These are phyloP conservation scores for Antitype chi DNA, from an alignment of 2,888 invertebrate species.

Conservation along the genomic window DNA sequence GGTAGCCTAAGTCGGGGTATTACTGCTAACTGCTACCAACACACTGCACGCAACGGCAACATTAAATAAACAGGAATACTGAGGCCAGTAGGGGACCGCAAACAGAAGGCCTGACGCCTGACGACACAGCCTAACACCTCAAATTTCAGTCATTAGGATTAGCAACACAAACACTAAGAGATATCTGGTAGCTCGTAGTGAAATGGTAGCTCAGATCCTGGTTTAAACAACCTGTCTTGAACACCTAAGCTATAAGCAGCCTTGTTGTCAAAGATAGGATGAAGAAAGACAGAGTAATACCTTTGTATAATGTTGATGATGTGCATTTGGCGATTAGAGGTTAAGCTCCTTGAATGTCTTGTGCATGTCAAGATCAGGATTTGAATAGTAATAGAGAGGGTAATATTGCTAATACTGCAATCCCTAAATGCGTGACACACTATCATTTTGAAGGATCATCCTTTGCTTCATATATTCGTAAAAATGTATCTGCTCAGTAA, in stretches of 20 bases:
- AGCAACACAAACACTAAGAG: conserved; percentile 41
- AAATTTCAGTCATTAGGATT: conserved; percentile 64
- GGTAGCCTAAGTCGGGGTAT: too few relatives aligned
- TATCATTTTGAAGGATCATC: too few relatives aligned
- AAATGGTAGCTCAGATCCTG: conserved; percentile 45
- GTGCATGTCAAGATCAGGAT: background rate
- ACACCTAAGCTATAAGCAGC: background rate
- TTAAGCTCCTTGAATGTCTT: conserved; percentile 17
- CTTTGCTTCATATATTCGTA: too few relatives aligned
- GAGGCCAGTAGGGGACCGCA: conserved; percentile 38
- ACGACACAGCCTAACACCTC: conserved; percentile 51
- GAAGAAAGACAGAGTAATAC: conserved; percentile 4
- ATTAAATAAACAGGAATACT: conserved; percentile 47
- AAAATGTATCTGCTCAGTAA: too few relatives aligned
- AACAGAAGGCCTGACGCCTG: conserved; percentile 26
- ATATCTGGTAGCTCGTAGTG: conserved; percentile 56
- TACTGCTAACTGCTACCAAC: too few relatives aligned
- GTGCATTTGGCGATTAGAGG: conserved; percentile 8
- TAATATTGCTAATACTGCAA: background rate
- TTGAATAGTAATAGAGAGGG: background rate
- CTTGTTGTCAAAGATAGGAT: background rate
- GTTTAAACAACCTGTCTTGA: conserved; percentile 21
- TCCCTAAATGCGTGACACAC: too few relatives aligned
- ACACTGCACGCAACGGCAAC: background rate
- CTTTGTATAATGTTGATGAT: background rate